Evolutionary conservation across 53 echinoderm and acorn worm species (phyloP), one percentile per base, ranked within the genome.

Genomic region (Mesocentrotus franciscanus): DNA sequence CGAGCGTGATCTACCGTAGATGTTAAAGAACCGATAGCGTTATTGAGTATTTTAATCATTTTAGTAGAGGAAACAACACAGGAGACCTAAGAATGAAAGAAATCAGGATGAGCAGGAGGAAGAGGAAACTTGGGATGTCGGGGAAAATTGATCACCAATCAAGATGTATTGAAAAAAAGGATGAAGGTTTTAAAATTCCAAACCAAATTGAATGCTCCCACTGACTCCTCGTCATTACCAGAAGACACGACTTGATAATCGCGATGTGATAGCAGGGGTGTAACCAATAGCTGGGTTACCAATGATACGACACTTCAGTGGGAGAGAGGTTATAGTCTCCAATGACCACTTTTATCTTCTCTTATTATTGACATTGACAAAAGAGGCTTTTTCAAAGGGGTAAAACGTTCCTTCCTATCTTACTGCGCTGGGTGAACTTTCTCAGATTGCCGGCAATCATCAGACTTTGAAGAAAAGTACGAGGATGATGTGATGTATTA

Each of bases 401-500:
- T 27, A 84, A 49, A 84, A 49, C 2, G 17, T 6, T 49, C 15
- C 84, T 36, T 36, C 24, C 42, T 42, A 42, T 42, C 39, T 49
- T 36, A 16, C 15, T 15, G 17, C 35, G 5, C 17, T 35, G 36
- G 22, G 84, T 42, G 84, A 84, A 84, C 84, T 84, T 84, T 84
- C 42, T 22, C 20, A 11, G 84, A 24, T 29, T 30, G 13, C 15
- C 76, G 10, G 76, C 76, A n/a, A 33, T 76, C 9, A 55, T 84
- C 84, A 84, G 39, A 39, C 84, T 84, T 84, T 42, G 55, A 33
- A 36, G 84, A 22, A 84, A 42, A 84, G 84, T 84, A 84, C 39
- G 42, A 55, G 6, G 55, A 7, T 84, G 84, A 39, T 84, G 84
- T 27, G 27, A 30, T 75, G 75, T 84, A 84, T 55, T 55, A 84